Base-by-base conservation (phyloP, 2,797 vertebrate genomes). In the Lates japonicus region DNA sequence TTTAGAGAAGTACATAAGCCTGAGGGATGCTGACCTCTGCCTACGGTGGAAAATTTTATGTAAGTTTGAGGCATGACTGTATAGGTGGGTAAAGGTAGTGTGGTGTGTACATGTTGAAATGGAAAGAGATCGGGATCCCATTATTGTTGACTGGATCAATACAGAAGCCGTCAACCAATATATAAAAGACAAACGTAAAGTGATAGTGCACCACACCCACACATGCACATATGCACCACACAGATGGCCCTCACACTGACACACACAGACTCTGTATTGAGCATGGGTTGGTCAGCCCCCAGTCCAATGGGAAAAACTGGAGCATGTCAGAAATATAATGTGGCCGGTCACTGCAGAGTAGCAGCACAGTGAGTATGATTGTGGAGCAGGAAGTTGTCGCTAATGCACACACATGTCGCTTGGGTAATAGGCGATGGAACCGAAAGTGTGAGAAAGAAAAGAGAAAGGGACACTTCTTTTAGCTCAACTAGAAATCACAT, bases 1-100 rank as follows among this genome's bases (percentile, higher is more conserved):
- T 93, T 94, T 92, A 93, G 83, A 88, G 91, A 92, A 87, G 91
- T 91, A 82, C 87, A 83, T 29, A 67, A 64, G 83, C 87, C 82
- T 80, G 60, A 54, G 84, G 87, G 84, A 91, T 62, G 80, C 81
- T 76, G 87, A 91, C 90, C 88, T 87, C 83, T 81, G 86, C 85
- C 78, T 88, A 91, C n/a, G n/a, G n/a, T 89, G 87, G 92, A 90
- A 88, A 70, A 76, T 72, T 59, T 64, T 59, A 82, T 76, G 75
- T 72, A 84, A 66, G 61, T 88, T 72, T 89, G 81, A 90, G 81
- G 88, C 76, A 70, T 84, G 57, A 46, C 64, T 42, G 19, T 67
- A 33, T 46, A n/a, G 11, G 70, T 63, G 72, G 70, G 64, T n/a
- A n/a, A 35, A 25, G 25, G 35, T 70, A 12, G 64, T 58, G 29